Evolutionary conservation across 2,888 invertebrate genomes (phyloP).

Genomic region (Lycia hirtaria): DNA sequence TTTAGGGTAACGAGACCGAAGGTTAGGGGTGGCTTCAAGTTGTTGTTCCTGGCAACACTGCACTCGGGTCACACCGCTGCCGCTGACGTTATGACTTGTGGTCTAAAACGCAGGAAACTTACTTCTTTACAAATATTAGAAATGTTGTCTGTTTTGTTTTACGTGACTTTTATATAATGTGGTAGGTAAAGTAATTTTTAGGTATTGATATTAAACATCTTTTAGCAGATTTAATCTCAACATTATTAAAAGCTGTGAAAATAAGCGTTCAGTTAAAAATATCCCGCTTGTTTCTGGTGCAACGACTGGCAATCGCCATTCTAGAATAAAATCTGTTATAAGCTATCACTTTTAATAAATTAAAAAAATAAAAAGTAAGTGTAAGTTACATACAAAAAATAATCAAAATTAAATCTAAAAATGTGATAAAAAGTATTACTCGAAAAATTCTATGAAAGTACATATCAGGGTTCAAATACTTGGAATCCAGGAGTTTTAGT

Average conservation of each 20-base stretch:
- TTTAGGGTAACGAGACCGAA: conserved; percentile 52
- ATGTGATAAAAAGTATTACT: background rate
- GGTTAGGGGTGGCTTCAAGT: conserved; percentile 51
- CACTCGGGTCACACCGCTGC: conserved; percentile 51
- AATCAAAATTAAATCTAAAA: background rate
- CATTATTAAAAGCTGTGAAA: background rate
- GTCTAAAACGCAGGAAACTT: conserved; percentile 36
- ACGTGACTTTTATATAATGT: no score
- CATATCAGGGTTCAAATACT: background rate
- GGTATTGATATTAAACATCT: no score
- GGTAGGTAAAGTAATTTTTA: background rate
- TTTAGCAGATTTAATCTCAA: background rate
- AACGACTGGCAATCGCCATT: no score
- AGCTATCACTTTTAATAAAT: no score
- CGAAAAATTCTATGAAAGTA: background rate
- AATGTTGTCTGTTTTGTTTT: no score
- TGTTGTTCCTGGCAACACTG: conserved; percentile 71
- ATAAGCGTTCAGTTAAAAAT: no score
- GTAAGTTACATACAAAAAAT: background rate
- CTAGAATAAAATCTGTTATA: no score
- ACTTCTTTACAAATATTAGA: no score
- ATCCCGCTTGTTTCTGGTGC: no score
- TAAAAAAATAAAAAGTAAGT: background rate
- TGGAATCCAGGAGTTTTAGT: background rate
- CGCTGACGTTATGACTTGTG: conserved; percentile 47